Conservation (phyloP, 2,797 vertebrate species). For the Orestias chungarensis region DNA sequence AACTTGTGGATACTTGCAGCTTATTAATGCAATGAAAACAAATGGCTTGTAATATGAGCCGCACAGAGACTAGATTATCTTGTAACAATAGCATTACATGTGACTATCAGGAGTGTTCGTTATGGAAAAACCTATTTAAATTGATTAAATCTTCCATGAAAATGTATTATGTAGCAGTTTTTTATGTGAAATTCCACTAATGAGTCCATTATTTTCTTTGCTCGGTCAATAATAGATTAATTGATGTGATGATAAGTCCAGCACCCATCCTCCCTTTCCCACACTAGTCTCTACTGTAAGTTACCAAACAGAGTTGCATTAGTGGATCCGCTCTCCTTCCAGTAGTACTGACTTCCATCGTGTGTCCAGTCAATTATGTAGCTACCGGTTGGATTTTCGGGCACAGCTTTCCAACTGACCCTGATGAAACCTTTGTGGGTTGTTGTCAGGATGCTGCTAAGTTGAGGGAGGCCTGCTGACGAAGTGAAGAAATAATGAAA, state of each 20-base stretch:
- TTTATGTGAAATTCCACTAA: conserved; percentile 6
- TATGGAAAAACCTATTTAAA: neutral
- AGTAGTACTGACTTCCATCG: conserved; percentile 50
- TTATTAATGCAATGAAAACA: neutral
- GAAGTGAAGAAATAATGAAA: neutral
- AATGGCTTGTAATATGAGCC: neutral
- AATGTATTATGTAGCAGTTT: conserved; percentile 22
- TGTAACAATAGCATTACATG: neutral
- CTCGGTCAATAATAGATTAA: neutral
- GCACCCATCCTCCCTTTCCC: neutral
- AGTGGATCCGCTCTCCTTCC: conserved; percentile 58
- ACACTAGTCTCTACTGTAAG: conserved; percentile 22
- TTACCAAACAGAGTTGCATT: conserved; percentile 60
- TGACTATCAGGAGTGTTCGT: neutral
- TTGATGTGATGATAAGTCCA: conserved; percentile 14
- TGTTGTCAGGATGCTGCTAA: conserved; percentile 44
- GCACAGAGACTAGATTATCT: neutral
- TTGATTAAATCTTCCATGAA: neutral
- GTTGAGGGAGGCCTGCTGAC: conserved; percentile 48
- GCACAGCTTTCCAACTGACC: conserved; percentile 68
- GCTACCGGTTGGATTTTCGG: conserved; percentile 31
- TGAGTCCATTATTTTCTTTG: conserved; percentile 30
- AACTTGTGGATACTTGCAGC: neutral
- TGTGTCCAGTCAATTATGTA: conserved; percentile 76
- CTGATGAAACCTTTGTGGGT: conserved; percentile 18